Base-by-base conservation (phyloP, 1,140 invertebrate genomes). In the Drosophila navojoa region DNA sequence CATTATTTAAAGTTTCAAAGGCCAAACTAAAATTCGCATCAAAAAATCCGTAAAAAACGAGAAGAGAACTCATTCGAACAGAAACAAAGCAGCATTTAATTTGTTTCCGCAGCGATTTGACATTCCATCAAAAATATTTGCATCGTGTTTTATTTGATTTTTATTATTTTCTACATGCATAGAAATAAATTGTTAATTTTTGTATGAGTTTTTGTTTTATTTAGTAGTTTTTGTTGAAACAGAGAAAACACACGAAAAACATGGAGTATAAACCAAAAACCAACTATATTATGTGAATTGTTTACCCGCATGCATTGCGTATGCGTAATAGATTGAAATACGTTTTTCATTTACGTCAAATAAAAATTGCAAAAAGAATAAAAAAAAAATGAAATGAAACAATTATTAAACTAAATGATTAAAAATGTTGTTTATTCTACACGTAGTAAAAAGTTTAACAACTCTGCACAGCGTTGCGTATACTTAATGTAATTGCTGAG, bases 401-500 rank as follows among this genome's bases (percentile, higher is more conserved):
- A 62, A 52, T 15, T 35, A 47, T 10, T 27, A 6, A 19, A 16
- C 13, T 10, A 55, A 40, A 45, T 45, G 15, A 27, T 19, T 49
- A 9, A 9, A 25, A 9, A 25, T 45, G 42, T 45, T n/a, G 42
- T 45, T 44, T 16, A 16, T 44, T 44, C 42, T n/a, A 16, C 32
- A 32, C 9, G 9, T 7, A 32, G 42, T 5, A 44, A 53, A 54
- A 54, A 50, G 7, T 22, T 25, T 2, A 9, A n/a, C 9, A 52
- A 32, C 15, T 54, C 29, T 44, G 47, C 52, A 15, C 38, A 47
- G 53, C 81, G 19, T 27, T 40, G 81, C 74, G 81, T 64, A 77
- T 80, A 77, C 81, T 78, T 81, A 81, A 86, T 81, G 63, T 81
- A 71, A 81, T 85, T 86, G 77, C 69, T 61, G 10, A 2, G 32